phyloP scores from a whole-genome alignment of 92 coral and sea anemone genomes.

The Heteractis magnifica region DNA sequence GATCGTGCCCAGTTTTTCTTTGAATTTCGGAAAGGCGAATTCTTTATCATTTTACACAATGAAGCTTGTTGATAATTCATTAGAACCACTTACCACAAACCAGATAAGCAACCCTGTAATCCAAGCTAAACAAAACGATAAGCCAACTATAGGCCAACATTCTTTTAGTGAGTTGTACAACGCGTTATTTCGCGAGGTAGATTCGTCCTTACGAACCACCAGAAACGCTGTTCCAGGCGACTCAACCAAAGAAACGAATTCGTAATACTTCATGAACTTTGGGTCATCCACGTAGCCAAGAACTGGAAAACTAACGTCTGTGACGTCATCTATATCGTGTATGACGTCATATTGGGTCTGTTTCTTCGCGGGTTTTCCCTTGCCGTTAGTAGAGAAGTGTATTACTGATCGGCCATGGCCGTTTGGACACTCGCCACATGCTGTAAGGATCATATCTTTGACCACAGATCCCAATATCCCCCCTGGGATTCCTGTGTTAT shows the following conservation, averaged over 20 bases:
- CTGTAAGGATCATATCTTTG: conserved; percentile 41
- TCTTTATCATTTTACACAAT: too few relatives aligned
- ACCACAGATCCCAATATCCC: conserved; percentile 65
- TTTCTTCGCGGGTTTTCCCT: conserved; percentile 46
- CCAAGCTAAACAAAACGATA: conserved; percentile 33
- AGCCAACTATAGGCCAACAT: conserved; percentile 47
- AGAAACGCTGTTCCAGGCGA: conserved; percentile 77
- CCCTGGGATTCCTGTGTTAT: conserved; percentile 32
- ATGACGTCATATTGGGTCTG: conserved; percentile 39
- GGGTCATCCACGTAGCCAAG: conserved; percentile 51
- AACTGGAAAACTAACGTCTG: conserved; percentile 70
- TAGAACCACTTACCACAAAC: conserved; percentile 48
- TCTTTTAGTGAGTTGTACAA: conserved; percentile 21
- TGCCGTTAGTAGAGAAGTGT: conserved; percentile 31
- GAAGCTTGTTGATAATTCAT: too few relatives aligned
- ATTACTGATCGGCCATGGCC: conserved; percentile 59
- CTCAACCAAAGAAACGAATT: conserved; percentile 61
- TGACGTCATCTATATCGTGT: conserved; percentile 41
- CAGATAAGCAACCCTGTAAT: conserved; percentile 63
- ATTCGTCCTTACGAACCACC: conserved; percentile 22
- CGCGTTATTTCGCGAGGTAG: conserved; percentile 14
- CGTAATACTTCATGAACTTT: conserved; percentile 55
- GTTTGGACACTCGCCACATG: conserved; percentile 63
- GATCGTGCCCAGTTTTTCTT: too few relatives aligned
- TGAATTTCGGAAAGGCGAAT: too few relatives aligned